phyloP scores from a whole-genome alignment of 2,797 vertebrate genomes.

The Phyllotis vaccarum region DNA sequence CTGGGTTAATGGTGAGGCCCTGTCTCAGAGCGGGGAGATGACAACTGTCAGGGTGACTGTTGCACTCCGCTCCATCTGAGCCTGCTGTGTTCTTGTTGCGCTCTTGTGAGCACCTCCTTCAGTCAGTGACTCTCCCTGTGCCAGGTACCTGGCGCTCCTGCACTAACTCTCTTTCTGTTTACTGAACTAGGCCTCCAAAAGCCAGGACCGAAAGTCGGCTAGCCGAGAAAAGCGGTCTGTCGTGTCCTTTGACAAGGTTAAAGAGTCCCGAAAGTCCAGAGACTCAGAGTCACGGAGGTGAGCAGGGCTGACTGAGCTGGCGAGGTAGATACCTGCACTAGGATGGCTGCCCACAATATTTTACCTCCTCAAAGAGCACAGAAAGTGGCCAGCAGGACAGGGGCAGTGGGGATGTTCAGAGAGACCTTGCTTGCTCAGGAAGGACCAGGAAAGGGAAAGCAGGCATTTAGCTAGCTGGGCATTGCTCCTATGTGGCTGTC shows the following conservation, averaged over 20 bases:
- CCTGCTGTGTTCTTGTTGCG: neutral
- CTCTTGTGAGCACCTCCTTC: neutral
- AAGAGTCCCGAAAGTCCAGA: constrained; percentile 94
- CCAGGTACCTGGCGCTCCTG: neutral
- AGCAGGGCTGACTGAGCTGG: constrained; percentile 40
- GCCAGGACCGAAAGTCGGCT: constrained; percentile 94
- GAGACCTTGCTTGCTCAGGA: neutral
- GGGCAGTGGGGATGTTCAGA: neutral
- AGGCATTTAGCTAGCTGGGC: neutral
- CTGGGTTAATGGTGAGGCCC: too few relatives aligned
- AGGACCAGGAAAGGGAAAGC: neutral
- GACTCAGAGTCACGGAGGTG: constrained; percentile 95
- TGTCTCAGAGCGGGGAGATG: too few relatives aligned
- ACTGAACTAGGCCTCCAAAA: constrained; percentile 92
- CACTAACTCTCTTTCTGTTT: neutral
- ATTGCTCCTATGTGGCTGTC: neutral
- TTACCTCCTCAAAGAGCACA: neutral
- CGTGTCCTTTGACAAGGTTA: constrained; percentile 96
- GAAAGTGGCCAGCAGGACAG: neutral
- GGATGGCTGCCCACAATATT: too few relatives aligned
- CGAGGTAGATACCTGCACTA: neutral
- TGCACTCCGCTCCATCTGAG: neutral
- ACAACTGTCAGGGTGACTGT: too few relatives aligned
- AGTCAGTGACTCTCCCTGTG: neutral
- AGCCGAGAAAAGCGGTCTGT: constrained; percentile 96